Conservation (phyloP, 2,888 invertebrate species). For the Eudasyphora cyanicolor region DNA sequence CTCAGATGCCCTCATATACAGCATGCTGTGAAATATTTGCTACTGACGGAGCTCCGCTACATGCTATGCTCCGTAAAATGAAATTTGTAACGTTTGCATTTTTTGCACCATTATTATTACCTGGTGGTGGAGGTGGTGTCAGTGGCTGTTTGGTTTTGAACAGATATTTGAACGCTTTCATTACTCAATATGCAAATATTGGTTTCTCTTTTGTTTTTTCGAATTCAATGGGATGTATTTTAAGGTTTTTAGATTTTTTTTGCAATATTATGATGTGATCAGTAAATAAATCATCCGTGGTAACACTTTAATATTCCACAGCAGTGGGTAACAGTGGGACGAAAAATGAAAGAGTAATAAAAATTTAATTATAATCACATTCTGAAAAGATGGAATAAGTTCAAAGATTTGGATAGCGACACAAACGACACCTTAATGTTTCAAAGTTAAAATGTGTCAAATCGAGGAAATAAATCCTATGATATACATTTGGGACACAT, state of each 20-base stretch:
- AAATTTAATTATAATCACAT: too few species aligned
- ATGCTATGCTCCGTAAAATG: background rate
- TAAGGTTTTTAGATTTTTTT: slow-evolving; percentile 37
- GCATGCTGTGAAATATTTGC: slow-evolving; percentile 2
- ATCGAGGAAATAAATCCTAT: too few species aligned
- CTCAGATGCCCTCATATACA: background rate
- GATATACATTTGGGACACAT: too few species aligned
- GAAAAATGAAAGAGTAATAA: too few species aligned
- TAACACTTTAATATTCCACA: slow-evolving; percentile 37
- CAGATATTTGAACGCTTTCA: slow-evolving; percentile 14
- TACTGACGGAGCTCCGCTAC: background rate
- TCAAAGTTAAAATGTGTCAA: too few species aligned
- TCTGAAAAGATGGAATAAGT: too few species aligned
- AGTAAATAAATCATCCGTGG: slow-evolving; percentile 57
- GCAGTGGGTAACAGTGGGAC: background rate
- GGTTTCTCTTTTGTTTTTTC: background rate
- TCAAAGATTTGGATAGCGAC: too few species aligned
- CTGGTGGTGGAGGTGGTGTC: slow-evolving; percentile 5
- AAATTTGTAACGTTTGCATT: background rate
- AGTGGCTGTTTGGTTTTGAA: background rate
- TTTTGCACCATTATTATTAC: background rate
- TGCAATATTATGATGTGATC: slow-evolving; percentile 49
- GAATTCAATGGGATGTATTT: background rate
- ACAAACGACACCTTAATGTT: too few species aligned
- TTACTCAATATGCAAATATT: slow-evolving; percentile 30